Evolutionary conservation across 2,113 vertebrate species (phyloP).

Genomic region (Sylvicapra grimmia): DNA sequence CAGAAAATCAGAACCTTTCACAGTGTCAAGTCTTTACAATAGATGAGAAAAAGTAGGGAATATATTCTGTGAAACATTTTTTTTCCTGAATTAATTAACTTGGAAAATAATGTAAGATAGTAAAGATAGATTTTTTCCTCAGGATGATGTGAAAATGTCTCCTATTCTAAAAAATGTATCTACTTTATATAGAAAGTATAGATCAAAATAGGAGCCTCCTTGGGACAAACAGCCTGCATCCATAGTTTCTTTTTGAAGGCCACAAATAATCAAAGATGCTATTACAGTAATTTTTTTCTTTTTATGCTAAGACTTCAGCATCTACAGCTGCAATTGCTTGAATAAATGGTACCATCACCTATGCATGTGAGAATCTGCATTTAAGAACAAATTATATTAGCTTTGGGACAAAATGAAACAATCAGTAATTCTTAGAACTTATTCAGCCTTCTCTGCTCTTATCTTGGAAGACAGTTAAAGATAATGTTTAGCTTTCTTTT

Average conservation of each 20-base stretch:
- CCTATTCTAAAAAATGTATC: background rate
- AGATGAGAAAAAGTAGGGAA: background rate
- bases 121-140: background rate
- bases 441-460: background rate
- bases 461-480: slow-evolving; percentile 32
- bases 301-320: background rate
- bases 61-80: background rate
- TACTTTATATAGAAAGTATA: slow-evolving; percentile 10
- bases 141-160: background rate
- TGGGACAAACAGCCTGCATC: background rate
- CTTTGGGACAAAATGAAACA: slow-evolving; percentile 51
- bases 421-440: slow-evolving; percentile 47
- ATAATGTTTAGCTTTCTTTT: slow-evolving; percentile 60
- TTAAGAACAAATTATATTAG: slow-evolving; percentile 46
- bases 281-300: slow-evolving; percentile 10
- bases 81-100: background rate
- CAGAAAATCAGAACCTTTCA: background rate
- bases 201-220: background rate
- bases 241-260: slow-evolving; percentile 40
- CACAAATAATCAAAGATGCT: slow-evolving; percentile 15
- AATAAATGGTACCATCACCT: background rate
- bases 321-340: background rate
- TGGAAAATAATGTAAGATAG: background rate
- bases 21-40: background rate
- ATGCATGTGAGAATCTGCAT: background rate